A percentile compares a stretch with the other conserved stretches of the same genome.
Evolutionary conservation across 1,140 invertebrate genomes (phyloP).

Genomic region (Glomeris maerens): DNA sequence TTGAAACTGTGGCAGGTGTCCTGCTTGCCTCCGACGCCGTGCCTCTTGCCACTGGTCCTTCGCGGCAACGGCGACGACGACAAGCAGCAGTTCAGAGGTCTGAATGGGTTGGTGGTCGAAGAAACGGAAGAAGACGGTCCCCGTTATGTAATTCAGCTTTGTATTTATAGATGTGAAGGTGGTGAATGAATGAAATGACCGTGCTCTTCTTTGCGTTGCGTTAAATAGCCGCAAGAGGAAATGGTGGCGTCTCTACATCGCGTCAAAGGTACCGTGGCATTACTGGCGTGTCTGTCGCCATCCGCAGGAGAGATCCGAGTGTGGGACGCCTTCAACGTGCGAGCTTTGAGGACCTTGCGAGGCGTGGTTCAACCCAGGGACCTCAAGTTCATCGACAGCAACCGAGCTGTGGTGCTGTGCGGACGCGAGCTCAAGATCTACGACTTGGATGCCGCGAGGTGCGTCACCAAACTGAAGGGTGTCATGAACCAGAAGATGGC

Average conservation of each 20-base stretch:
- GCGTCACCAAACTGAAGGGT: slow-evolving; percentile 56
- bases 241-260: slow-evolving; percentile 5
- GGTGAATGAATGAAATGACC: too few species aligned
- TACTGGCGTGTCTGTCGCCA: slow-evolving; percentile 54
- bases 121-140: too few species aligned
- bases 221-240: too few species aligned
- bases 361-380: slow-evolving; percentile 35
- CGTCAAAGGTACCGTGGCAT: slow-evolving; percentile 22
- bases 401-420: slow-evolving; percentile 60
- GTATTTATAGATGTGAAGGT: too few species aligned
- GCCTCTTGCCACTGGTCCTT: background rate
- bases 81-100: too few species aligned
- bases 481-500: slow-evolving; percentile 89
- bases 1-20: background rate
- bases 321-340: slow-evolving; percentile 40
- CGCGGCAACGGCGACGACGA: background rate
- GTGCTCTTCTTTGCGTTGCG: too few species aligned
- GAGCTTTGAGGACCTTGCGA: slow-evolving; percentile 48
- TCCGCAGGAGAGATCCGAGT: slow-evolving; percentile 59
- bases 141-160: too few species aligned
- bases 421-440: slow-evolving; percentile 61
- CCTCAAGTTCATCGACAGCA: slow-evolving; percentile 39
- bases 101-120: too few species aligned
- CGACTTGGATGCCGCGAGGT: slow-evolving; percentile 55
- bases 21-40: background rate